Conservation (phyloP, 2,113 vertebrate genomes). For the Fulica atra region DNA sequence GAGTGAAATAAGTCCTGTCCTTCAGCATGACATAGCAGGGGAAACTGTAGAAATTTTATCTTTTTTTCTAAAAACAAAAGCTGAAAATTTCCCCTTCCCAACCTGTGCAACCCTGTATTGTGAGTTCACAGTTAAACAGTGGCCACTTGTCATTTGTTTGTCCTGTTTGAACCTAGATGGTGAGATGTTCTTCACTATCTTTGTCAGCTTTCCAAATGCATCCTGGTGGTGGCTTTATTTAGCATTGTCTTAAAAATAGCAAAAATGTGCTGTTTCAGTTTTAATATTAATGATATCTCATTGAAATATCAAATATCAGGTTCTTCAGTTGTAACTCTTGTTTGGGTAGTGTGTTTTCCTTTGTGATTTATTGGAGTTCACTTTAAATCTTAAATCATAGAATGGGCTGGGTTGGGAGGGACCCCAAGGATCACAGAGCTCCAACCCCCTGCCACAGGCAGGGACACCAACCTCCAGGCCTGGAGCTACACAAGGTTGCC, state of each 20-base stretch:
- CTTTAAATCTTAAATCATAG: background rate
- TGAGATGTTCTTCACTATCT: background rate
- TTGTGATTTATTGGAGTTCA: accelerated
- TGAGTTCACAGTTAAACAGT: background rate
- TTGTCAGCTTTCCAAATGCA: background rate
- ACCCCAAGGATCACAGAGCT: too few relatives aligned
- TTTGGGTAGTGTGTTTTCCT: accelerated
- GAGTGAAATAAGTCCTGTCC: background rate
- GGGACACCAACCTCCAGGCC: too few relatives aligned
- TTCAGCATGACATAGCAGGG: background rate
- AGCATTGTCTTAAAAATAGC: background rate
- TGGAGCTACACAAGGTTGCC: too few relatives aligned
- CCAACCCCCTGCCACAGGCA: too few relatives aligned
- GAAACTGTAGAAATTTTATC: background rate
- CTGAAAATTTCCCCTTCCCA: background rate
- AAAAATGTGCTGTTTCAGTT: background rate
- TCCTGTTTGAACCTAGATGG: background rate
- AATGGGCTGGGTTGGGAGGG: too few relatives aligned
- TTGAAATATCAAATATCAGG: accelerated
- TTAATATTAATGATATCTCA: background rate
- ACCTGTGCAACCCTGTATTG: background rate
- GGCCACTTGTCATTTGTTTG: background rate
- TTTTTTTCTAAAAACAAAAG: background rate
- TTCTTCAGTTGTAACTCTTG: background rate
- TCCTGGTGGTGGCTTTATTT: background rate